These are phyloP conservation scores for Calephelis perditalis DNA, from an alignment of 2,888 invertebrate species.

Conservation along the genomic window DNA sequence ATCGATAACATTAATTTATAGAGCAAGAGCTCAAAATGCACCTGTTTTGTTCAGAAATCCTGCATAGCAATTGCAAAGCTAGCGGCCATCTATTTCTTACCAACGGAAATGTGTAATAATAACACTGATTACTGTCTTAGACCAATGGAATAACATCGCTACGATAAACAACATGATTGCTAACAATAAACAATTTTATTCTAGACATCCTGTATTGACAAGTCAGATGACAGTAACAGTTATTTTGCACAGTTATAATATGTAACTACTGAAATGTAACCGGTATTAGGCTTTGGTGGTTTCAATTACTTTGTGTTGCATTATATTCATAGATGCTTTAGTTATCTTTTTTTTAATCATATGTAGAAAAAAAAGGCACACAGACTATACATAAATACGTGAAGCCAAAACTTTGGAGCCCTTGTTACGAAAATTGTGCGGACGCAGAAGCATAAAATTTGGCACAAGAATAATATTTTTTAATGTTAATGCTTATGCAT, in stretches of 20 bases:
- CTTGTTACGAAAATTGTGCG: no score
- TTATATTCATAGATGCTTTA: neutral
- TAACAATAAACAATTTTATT: conserved; percentile 34
- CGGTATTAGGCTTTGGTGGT: neutral
- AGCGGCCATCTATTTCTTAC: conserved; percentile 27
- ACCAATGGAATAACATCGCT: conserved; percentile 22
- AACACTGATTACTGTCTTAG: conserved; percentile 33
- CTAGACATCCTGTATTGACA: conserved; percentile 31
- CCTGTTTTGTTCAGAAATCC: conserved; percentile 12
- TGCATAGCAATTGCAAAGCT: conserved; percentile 30
- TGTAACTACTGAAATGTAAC: conserved; percentile 6
- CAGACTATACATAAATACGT: no score
- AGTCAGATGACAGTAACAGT: conserved; percentile 15
- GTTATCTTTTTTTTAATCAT: no score
- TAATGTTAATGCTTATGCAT: no score
- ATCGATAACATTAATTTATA: conserved; percentile 7
- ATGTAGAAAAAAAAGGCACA: no score
- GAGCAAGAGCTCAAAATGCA: conserved; percentile 13
- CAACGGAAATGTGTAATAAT: conserved; percentile 36
- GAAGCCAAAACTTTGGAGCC: no score
- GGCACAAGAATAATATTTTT: no score
- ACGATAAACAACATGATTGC: conserved; percentile 34
- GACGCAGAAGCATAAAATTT: no score
- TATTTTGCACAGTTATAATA: conserved; percentile 9
- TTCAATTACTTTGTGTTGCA: neutral